Conservation (phyloP, 2,888 invertebrate genomes). For the Ptilodon capucinus region DNA sequence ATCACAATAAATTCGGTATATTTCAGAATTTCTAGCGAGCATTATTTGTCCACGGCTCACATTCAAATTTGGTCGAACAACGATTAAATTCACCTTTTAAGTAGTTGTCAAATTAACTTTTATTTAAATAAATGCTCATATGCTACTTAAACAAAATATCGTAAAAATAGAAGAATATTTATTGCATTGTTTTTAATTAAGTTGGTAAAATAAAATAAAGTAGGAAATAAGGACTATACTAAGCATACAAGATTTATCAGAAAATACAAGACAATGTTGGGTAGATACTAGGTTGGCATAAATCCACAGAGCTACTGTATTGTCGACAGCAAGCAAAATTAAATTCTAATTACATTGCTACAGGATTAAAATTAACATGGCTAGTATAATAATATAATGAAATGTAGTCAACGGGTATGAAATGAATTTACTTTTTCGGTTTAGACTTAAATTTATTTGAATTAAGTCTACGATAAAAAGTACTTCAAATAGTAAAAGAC, state of each 20-base stretch:
- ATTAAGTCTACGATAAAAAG: background rate
- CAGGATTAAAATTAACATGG: no score
- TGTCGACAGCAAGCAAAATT: background rate
- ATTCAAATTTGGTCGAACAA: background rate
- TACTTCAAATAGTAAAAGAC: background rate
- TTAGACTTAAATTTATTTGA: no score
- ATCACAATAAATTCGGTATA: constrained; percentile 38
- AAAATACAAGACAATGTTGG: background rate
- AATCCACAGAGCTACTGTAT: no score
- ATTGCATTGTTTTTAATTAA: background rate
- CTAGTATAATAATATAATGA: no score
- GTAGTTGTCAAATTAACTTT: background rate
- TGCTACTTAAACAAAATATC: background rate
- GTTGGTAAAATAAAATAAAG: background rate
- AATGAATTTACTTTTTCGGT: no score
- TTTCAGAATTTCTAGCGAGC: constrained; percentile 21
- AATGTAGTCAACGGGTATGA: no score
- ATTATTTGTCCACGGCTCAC: constrained; percentile 1
- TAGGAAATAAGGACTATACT: background rate
- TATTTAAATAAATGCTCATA: background rate
- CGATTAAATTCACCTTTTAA: background rate
- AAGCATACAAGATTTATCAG: background rate
- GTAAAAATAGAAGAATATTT: background rate
- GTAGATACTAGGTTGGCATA: no score
- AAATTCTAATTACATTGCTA: no score